Percentiles rank a stretch among this genome's conserved stretches.
Evolutionary conservation across 2,888 invertebrate genomes (phyloP).

Genomic region (Watsonalla binaria): DNA sequence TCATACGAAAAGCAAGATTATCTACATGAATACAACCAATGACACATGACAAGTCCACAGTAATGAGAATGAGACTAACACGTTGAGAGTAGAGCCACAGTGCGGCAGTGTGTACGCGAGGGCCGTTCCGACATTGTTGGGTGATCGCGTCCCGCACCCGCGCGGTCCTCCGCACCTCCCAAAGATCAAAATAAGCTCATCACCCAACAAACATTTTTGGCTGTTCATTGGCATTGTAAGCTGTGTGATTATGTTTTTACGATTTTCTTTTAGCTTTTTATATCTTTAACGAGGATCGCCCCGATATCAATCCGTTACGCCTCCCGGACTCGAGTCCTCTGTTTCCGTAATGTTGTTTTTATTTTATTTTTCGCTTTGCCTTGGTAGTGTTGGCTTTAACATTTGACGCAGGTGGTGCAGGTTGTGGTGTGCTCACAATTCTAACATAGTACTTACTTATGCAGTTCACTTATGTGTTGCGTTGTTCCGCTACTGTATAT

Average conservation of each 20-base stretch:
- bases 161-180: slow-evolving; percentile 50
- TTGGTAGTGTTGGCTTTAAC: slow-evolving; percentile 77
- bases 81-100: neutral
- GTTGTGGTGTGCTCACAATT: slow-evolving; percentile 74
- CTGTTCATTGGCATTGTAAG: slow-evolving; percentile 71
- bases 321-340: slow-evolving; percentile 74
- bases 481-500: slow-evolving; percentile 55
- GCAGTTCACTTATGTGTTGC: slow-evolving; percentile 62
- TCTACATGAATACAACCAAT: no score
- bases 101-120: slow-evolving; percentile 62
- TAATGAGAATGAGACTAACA: slow-evolving; percentile 12
- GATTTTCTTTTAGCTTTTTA: slow-evolving; percentile 65
- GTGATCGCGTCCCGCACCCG: slow-evolving; percentile 55
- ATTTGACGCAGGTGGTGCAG: slow-evolving; percentile 66
- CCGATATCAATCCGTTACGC: slow-evolving; percentile 48
- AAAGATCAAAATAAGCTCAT: slow-evolving; percentile 41
- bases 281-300: slow-evolving; percentile 38
- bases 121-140: slow-evolving; percentile 58
- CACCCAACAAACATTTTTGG: slow-evolving; percentile 69
- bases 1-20: no score
- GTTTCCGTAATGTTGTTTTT: slow-evolving; percentile 75
- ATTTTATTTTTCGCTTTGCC: slow-evolving; percentile 71
- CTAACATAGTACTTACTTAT: slow-evolving; percentile 55
- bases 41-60: slow-evolving; percentile 2
- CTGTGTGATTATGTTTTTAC: slow-evolving; percentile 66